Conservation (phyloP, 1,140 invertebrate genomes). For the Liolophura sinensis region DNA sequence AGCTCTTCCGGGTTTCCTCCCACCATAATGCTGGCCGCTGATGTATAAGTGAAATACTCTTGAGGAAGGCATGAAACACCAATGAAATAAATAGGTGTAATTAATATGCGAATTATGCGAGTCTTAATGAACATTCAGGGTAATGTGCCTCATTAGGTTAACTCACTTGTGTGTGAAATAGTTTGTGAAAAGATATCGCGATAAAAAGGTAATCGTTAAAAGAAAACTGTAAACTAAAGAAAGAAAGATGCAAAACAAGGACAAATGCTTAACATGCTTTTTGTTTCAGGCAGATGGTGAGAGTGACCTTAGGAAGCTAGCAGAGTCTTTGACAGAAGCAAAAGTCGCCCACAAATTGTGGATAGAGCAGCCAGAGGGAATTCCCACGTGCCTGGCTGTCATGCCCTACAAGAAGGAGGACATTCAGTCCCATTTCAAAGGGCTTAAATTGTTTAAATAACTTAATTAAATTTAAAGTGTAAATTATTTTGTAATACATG, state of each 20-base stretch:
- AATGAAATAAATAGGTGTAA: no score
- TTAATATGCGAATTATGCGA: neutral
- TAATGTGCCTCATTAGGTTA: no score
- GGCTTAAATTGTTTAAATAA: constrained; percentile 82
- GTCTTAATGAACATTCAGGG: no score
- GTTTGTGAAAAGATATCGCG: neutral
- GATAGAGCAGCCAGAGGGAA: constrained; percentile 97
- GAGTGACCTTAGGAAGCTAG: constrained; percentile 69
- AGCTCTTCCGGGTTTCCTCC: no score
- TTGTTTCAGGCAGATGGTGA: constrained; percentile 74
- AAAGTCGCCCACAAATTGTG: constrained; percentile 89
- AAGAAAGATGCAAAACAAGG: neutral
- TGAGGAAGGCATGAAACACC: no score
- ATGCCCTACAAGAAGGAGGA: constrained; percentile 90
- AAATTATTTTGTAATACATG: no score
- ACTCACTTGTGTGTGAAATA: neutral
- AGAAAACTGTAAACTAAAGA: neutral
- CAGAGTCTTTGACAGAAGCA: constrained; percentile 70
- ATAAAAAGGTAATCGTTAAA: neutral
- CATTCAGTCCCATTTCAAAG: constrained; percentile 83
- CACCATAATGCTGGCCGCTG: no score
- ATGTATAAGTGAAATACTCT: no score
- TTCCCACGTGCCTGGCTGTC: constrained; percentile 88
- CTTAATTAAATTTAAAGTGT: no score
- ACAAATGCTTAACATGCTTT: neutral